Base-by-base conservation (phyloP, 2,888 invertebrate genomes). In the Trissolcus brochymenae region DNA sequence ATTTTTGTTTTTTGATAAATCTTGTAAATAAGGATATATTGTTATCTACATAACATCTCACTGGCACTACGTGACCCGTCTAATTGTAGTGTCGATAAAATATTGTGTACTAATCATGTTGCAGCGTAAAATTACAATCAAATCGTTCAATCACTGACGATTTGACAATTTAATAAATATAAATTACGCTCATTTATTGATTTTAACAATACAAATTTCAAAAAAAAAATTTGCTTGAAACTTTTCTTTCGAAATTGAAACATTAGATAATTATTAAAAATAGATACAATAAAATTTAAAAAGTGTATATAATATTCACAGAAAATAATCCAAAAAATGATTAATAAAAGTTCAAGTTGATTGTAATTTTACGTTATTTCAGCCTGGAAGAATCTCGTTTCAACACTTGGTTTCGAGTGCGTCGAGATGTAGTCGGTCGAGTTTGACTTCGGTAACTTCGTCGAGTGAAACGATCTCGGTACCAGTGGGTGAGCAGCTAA, bases 381-480 rank as follows among this genome's bases (percentile, higher is more conserved):
- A 46, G 50, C 55, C 4, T 56, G 71, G 71, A 73, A 65, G 60
- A 66, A 55, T 57, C 19, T 64, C 75, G 62, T 68, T 61, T 81
- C 80, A 83, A 82, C 84, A 84, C 78, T 84, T 81, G 7, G 83
- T 82, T 82, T 85, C 87, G 74, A 83, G 83, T 68, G 86, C 83
- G 62, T 85, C 82, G 60, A 81, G 83, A 59, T 82, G 83, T 49
- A 82, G 56, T 61, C 81, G 81, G 17, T 82, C 80, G 57, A 82
- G 81, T 65, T 85, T 81, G 53, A 55, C 74, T 29, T 81, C 80
- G 19, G 79, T 82, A 60, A 85, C 85, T 68, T 87, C 86, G 65
- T 86, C 87, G 35, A 86, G 80, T 4, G 87, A 87, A n/a, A 85
- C 73, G 73, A 87, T 83, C 73, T 87, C 87, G 4, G 86, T 86